Percentiles rank a stretch among this genome's conserved stretches.
Conservation (phyloP, 2,797 vertebrate genomes). For the Tapera naevia region DNA sequence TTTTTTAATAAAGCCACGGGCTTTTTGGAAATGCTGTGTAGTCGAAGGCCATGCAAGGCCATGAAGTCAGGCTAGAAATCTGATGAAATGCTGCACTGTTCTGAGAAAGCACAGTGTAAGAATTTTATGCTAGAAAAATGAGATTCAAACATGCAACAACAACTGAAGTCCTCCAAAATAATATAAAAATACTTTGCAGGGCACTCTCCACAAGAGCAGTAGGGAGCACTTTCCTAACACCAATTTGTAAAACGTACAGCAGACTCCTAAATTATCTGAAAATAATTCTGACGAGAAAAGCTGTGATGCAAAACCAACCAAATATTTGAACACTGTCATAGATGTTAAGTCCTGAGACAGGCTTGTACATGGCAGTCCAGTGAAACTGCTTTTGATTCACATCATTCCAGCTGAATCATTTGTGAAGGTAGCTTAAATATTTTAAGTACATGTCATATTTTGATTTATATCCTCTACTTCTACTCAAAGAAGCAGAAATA, state of each 20-base stretch:
- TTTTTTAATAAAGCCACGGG: neutral
- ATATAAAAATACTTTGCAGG: neutral
- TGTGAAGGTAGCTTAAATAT: neutral
- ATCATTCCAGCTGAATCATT: neutral
- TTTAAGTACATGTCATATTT: neutral
- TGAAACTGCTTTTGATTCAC: neutral
- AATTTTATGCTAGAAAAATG: neutral
- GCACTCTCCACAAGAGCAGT: neutral
- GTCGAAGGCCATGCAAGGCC: neutral
- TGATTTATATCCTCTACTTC: neutral
- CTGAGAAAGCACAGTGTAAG: neutral
- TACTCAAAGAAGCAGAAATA: neutral
- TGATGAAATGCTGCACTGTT: neutral
- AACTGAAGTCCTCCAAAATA: neutral
- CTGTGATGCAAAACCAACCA: neutral
- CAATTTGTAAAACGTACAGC: neutral
- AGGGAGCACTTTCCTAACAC: neutral
- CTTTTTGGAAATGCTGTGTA: neutral
- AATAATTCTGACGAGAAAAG: neutral
- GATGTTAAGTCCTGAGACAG: neutral
- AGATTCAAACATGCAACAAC: neutral
- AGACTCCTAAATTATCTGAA: neutral
- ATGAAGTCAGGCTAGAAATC: neutral
- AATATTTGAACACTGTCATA: neutral
- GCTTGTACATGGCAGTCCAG: neutral